Evolutionary conservation across 92 coral and sea anemone species (phyloP).

Genomic region (Epizoanthus ramosus): DNA sequence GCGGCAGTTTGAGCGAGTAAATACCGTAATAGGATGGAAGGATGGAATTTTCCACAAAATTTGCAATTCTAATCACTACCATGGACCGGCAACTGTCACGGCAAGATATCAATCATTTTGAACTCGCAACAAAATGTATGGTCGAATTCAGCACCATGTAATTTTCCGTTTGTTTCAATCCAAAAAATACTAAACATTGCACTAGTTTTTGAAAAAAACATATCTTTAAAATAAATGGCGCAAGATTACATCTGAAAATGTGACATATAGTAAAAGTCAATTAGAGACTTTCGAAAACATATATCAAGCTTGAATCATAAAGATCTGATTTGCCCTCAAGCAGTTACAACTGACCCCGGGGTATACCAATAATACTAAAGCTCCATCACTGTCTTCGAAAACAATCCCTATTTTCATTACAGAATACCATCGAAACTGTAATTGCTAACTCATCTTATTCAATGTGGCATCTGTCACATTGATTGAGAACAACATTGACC

Average conservation of each 20-base stretch:
- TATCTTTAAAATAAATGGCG: neutral
- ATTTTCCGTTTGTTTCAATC: neutral
- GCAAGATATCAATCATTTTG: slow-evolving; percentile 23
- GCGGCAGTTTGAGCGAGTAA: slow-evolving; percentile 18
- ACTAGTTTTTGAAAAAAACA: neutral
- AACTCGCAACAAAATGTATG: too few relatives aligned
- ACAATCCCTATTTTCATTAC: too few relatives aligned
- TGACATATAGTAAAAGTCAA: neutral
- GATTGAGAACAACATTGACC: too few relatives aligned
- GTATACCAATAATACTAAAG: neutral
- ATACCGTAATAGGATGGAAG: slow-evolving; percentile 44
- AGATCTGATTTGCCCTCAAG: slow-evolving; percentile 4
- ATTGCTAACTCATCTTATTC: too few relatives aligned
- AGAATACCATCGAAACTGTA: too few relatives aligned
- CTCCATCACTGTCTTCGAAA: too few relatives aligned
- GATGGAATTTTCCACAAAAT: slow-evolving; percentile 42
- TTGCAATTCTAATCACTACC: slow-evolving; percentile 38
- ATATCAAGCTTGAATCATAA: neutral
- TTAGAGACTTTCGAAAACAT: neutral
- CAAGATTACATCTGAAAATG: neutral
- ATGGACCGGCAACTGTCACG: slow-evolving; percentile 22
- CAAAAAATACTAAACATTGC: neutral
- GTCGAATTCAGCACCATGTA: neutral
- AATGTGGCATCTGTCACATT: too few relatives aligned
- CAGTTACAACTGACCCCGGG: neutral